Evolutionary conservation across 2,888 invertebrate species (phyloP).

Genomic region (Pseudococcus longispinus): DNA sequence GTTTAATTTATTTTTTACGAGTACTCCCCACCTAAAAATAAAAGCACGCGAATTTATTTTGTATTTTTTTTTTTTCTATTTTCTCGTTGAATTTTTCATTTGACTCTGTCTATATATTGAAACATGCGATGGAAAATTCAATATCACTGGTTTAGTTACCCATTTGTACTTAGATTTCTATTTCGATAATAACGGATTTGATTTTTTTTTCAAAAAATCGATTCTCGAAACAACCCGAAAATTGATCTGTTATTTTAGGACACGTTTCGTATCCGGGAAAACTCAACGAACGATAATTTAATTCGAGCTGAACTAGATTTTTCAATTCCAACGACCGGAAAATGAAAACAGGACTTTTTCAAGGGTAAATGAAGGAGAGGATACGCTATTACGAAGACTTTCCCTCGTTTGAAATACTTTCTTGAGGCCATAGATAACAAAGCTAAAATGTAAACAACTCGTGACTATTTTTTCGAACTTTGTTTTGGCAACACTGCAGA

Average conservation of each 20-base stretch:
- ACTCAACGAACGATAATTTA: background rate
- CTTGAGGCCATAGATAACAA: background rate
- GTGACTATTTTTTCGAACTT: background rate
- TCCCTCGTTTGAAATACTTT: background rate
- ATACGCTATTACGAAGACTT: background rate
- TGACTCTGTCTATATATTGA: background rate
- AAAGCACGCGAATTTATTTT: background rate
- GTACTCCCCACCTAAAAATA: background rate
- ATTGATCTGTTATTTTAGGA: background rate
- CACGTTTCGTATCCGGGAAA: background rate
- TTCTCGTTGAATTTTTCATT: background rate
- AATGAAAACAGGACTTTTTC: background rate
- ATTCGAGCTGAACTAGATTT: background rate
- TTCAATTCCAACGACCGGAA: background rate
- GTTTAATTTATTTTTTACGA: constrained; percentile 7
- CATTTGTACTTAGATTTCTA: background rate
- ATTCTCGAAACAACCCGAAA: background rate
- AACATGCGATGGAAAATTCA: background rate
- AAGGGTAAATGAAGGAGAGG: background rate
- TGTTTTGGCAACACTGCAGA: background rate
- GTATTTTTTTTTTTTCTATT: background rate
- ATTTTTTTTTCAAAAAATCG: background rate
- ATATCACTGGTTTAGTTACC: too few relatives aligned
- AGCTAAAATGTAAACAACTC: background rate
- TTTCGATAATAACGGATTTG: too few relatives aligned